Evolutionary conservation across 2,888 invertebrate species (phyloP), one percentile per base, ranked within the genome.

Genomic region (Masnerella sp.): DNA sequence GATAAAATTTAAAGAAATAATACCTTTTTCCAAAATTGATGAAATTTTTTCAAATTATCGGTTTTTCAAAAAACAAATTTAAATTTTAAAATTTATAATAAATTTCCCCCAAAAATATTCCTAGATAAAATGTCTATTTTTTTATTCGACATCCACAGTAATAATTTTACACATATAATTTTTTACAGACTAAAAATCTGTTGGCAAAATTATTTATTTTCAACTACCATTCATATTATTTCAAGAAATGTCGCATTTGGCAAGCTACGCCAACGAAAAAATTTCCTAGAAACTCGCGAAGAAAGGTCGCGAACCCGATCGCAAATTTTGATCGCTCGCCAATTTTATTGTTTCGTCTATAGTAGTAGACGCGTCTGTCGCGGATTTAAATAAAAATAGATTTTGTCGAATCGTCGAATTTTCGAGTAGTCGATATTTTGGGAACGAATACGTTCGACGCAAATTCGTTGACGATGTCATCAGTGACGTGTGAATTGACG

Each of bases 301-400:
- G 14, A 51, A 67, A 67, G 67, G 67, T 67, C 58, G 67, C 67
- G 25, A 58, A 67, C 67, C 67, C 51, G 58, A 49, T 58, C n/a
- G 38, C 15, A 56, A 42, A 52, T 52, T 49, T 58, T 67, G 58
- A 67, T 42, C 42, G 14, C 22, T 58, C 49, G 65, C 65, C 65
- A 65, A 56, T 11, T 52, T 52, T 11, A 22, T 25, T 36, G 65
- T 49, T n/a, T 51, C n/a, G 65, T 65, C 56, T 65, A 32, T 56
- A 56, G 18, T 7, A 40, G 42, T 32, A 65, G 65, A 65, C 65
- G 47, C 38, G 65, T 65, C 65, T 56, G 36, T 47, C 22, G 5
- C 2, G 25, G 12, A 18, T 36, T 12, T 12, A 43, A 25, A 18
- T 52, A 43, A 54, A 65, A 65, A 65, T 65, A 65, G 65, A 45